phyloP scores from a whole-genome alignment of 2,113 vertebrate species.

The Myocastor coypus region DNA sequence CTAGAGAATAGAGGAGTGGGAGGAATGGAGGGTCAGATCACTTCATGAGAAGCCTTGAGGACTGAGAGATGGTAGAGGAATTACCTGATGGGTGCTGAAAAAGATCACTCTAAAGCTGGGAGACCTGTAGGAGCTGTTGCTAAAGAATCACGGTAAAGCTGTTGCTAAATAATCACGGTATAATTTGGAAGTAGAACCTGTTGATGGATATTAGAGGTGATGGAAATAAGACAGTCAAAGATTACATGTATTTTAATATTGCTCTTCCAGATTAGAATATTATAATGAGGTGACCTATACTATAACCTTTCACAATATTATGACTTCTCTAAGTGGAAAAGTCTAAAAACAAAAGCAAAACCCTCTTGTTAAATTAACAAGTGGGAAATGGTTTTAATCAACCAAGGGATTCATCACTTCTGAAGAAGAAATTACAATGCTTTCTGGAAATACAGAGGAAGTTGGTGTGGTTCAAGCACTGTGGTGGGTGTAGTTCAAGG shows the following conservation, averaged over 20 bases:
- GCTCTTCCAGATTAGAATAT: background rate
- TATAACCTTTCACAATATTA: background rate
- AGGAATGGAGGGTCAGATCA: background rate
- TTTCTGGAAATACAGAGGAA: conserved; percentile 52
- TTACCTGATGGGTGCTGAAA: background rate
- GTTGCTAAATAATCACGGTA: background rate
- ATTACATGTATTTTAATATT: background rate
- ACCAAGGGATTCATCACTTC: background rate
- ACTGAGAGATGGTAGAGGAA: background rate
- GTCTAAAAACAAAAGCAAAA: conserved; percentile 12
- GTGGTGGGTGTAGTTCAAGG: background rate
- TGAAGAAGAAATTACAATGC: conserved; percentile 2
- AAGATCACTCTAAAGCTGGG: background rate
- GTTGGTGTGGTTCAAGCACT: background rate
- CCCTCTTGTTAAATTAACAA: background rate
- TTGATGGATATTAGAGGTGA: background rate
- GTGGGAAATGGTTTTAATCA: background rate
- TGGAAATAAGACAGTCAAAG: background rate
- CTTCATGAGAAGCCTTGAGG: background rate
- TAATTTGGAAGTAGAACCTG: conserved; percentile 19
- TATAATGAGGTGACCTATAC: background rate
- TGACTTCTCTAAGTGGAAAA: background rate
- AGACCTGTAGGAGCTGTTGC: background rate
- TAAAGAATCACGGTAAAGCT: too few relatives aligned
- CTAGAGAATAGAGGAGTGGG: background rate